phyloP scores from a whole-genome alignment of 2,888 invertebrate genomes.

The Aporophyla nigra region DNA sequence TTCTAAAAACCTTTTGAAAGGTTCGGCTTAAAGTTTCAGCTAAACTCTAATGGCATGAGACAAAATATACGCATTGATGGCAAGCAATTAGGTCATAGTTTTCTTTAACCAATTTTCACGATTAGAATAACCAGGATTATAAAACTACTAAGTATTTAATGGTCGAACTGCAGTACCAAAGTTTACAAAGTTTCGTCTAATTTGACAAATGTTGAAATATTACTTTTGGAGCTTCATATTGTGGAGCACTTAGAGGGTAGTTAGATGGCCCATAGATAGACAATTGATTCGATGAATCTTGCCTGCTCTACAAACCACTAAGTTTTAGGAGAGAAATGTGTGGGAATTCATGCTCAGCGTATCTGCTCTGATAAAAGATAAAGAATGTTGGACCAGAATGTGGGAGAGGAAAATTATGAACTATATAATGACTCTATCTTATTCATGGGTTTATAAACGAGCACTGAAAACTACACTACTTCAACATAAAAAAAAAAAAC shows the following conservation, averaged over 20 bases:
- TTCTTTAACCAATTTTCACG: not conserved
- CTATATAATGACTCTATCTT: not conserved
- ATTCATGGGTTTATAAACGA: not conserved
- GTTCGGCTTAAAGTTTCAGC: not conserved
- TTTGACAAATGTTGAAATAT: not conserved
- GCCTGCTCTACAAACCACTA: too few relatives aligned
- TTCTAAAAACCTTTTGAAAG: not conserved
- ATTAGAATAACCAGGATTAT: not conserved
- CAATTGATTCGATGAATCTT: not conserved
- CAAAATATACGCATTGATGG: not conserved
- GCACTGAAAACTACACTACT: too few relatives aligned
- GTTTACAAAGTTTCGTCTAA: too few relatives aligned
- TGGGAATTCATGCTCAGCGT: not conserved
- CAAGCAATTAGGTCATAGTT: not conserved
- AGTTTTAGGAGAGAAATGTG: not conserved
- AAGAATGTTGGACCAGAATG: not conserved
- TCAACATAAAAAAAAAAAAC: not conserved
- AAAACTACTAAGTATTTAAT: not conserved
- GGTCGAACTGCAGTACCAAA: not conserved
- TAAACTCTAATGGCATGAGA: not conserved
- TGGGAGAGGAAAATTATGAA: conserved; percentile 7
- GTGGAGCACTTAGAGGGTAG: not conserved
- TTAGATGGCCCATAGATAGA: not conserved
- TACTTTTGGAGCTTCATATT: not conserved
- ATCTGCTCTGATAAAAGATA: conserved; percentile 22